phyloP scores from a whole-genome alignment of 2,797 vertebrate genomes.

The Oryzias dopingdopingensis region DNA sequence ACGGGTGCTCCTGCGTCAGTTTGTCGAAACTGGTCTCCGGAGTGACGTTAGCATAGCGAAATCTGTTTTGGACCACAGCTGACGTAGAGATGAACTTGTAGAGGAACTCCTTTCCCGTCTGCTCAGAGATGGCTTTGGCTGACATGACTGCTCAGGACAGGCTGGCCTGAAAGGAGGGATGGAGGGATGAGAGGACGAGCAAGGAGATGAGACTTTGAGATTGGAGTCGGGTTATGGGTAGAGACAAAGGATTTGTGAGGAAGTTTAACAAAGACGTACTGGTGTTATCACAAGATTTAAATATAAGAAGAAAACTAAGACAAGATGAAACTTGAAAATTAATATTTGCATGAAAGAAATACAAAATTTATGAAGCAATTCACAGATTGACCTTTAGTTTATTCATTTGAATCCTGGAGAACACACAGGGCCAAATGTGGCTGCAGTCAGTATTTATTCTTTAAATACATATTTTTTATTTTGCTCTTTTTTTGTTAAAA shows the following conservation, averaged over 20 bases:
- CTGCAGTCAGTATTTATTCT: too few relatives aligned
- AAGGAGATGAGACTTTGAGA: background rate
- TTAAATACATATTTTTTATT: too few relatives aligned
- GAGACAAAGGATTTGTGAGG: background rate
- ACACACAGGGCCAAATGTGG: too few relatives aligned
- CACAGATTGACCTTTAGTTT: too few relatives aligned
- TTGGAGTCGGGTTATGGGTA: background rate
- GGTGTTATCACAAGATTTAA: too few relatives aligned
- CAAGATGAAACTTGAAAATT: too few relatives aligned
- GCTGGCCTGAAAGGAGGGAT: slow-evolving; percentile 14
- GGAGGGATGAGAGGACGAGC: background rate
- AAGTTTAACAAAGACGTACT: background rate
- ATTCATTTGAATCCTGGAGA: too few relatives aligned
- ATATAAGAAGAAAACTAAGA: too few relatives aligned
- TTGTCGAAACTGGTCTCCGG: slow-evolving; percentile 73
- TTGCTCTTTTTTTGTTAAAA: too few relatives aligned
- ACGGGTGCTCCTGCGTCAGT: slow-evolving; percentile 87
- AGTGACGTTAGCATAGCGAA: slow-evolving; percentile 84
- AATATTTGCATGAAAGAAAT: too few relatives aligned
- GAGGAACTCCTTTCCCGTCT: slow-evolving; percentile 94
- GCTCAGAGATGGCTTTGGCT: slow-evolving; percentile 81
- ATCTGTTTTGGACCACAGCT: slow-evolving; percentile 91
- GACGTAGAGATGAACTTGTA: slow-evolving; percentile 92
- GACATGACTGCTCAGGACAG: slow-evolving; percentile 71
- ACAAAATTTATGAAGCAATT: too few relatives aligned